Evolutionary conservation across 2,113 vertebrate genomes (phyloP), one percentile per base, ranked within the genome.

Genomic region (Martes martes): DNA sequence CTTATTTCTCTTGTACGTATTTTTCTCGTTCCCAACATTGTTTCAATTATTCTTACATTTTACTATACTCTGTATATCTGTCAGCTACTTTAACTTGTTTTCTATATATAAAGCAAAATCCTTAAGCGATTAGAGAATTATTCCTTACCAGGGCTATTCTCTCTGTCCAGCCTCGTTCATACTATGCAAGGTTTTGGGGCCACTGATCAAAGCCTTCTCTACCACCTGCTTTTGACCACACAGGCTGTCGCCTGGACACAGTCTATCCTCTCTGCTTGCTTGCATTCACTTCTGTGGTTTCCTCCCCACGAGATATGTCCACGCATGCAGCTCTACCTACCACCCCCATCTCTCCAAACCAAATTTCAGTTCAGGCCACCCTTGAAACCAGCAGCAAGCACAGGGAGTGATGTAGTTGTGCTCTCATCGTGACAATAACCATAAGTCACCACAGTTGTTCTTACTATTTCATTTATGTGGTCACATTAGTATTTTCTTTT

Each of bases 311-410:
- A 1, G 0, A 2, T 4, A 2, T 33, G 19, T 74, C 11, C 55
- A 80, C 26, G 5, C 4, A 11, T 59, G 1, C 2, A 31, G 50
- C 28, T 16, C n/a, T 0, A 14, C 11, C 24, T 0, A 18, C 6
- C 23, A 28, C 18, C 15, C 21, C 2, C 24, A n/a, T 1, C 13
- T 78, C 10, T 31, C 52, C 50, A 57, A 39, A 2, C 16, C 28
- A 55, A 19, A 55, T 11, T 78, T 19, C 61, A 52, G 28, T 4
- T 59, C 59, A 36, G 31, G 7, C 11, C 36, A 11, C 4, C 6
- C 6, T 42, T 45, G 42, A 36, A 31, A 52, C 47, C 63, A 67
- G 4, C 2, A 7, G 28, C 39, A 50, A 28, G n/a, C 6, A 6
- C 8, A 13, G 13, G 15, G n/a, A 3, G 11, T 33, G 45, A 21